These are phyloP conservation scores for Chrysolina haemoptera DNA, from an alignment of 2,888 invertebrate species.

Conservation along the genomic window DNA sequence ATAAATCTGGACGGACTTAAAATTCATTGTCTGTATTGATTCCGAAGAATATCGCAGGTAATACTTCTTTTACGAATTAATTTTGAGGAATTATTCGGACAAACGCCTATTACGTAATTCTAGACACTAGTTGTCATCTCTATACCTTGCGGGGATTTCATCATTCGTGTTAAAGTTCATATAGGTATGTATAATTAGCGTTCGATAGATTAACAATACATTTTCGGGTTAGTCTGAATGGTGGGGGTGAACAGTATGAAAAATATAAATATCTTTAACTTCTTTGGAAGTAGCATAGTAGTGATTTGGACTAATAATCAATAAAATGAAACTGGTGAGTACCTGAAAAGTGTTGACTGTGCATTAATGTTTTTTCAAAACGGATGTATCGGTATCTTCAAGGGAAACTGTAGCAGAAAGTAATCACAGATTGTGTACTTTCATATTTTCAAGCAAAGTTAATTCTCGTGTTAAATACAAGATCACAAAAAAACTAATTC, in stretches of 20 bases:
- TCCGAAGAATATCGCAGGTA: background rate
- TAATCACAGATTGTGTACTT: too few relatives aligned
- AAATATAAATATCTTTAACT: slow-evolving; percentile 45
- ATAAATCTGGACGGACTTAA: background rate
- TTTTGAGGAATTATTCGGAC: background rate
- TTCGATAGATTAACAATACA: slow-evolving; percentile 33
- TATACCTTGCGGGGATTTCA: slow-evolving; percentile 36
- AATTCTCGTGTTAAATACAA: too few relatives aligned
- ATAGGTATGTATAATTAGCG: slow-evolving; percentile 39
- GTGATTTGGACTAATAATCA: slow-evolving; percentile 30
- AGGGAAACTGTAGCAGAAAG: too few relatives aligned
- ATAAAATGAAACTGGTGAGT: slow-evolving; percentile 48
- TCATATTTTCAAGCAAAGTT: too few relatives aligned
- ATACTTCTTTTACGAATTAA: background rate
- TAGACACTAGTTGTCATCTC: slow-evolving; percentile 36
- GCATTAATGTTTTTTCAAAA: too few relatives aligned
- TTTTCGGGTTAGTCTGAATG: slow-evolving; percentile 26
- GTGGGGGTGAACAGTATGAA: slow-evolving; percentile 37
- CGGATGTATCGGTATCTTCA: too few relatives aligned
- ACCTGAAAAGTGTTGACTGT: background rate
- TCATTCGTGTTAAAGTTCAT: slow-evolving; percentile 41
- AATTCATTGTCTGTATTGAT: background rate
- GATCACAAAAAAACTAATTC: too few relatives aligned
- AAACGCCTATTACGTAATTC: slow-evolving; percentile 29
- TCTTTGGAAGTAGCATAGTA: slow-evolving; percentile 37